Evolutionary conservation across 2,113 vertebrate genomes (phyloP).

Genomic region (Scytalopus superciliaris): DNA sequence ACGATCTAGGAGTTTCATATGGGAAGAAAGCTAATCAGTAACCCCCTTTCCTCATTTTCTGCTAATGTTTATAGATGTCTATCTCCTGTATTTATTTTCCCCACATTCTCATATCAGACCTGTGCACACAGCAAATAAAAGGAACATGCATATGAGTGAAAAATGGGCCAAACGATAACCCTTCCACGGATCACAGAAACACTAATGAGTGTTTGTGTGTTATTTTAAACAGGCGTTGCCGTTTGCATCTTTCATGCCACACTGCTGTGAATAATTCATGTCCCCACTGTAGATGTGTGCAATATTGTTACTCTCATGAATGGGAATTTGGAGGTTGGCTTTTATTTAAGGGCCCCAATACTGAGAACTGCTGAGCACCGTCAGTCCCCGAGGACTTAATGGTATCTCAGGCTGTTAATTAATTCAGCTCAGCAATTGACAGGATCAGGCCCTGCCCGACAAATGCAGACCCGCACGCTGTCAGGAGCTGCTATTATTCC

Average conservation of each 20-base stretch:
- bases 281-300: background rate
- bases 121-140: background rate
- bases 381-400: background rate
- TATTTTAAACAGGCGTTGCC: background rate
- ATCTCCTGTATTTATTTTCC: background rate
- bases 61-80: background rate
- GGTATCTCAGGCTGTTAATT: background rate
- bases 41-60: background rate
- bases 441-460: background rate
- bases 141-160: background rate
- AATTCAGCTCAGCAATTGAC: background rate
- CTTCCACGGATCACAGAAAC: background rate
- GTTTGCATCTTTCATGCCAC: background rate
- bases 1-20: slow-evolving; percentile 10
- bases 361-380: background rate
- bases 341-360: background rate
- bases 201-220: background rate
- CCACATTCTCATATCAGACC: background rate
- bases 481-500: background rate
- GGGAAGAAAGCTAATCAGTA: slow-evolving; percentile 19
- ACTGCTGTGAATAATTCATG: slow-evolving; percentile 4
- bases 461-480: fast-evolving
- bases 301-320: background rate
- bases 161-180: background rate
- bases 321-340: background rate